Evolutionary conservation across 2,797 vertebrate genomes (phyloP).

Genomic region (Novumbra hubbsi): DNA sequence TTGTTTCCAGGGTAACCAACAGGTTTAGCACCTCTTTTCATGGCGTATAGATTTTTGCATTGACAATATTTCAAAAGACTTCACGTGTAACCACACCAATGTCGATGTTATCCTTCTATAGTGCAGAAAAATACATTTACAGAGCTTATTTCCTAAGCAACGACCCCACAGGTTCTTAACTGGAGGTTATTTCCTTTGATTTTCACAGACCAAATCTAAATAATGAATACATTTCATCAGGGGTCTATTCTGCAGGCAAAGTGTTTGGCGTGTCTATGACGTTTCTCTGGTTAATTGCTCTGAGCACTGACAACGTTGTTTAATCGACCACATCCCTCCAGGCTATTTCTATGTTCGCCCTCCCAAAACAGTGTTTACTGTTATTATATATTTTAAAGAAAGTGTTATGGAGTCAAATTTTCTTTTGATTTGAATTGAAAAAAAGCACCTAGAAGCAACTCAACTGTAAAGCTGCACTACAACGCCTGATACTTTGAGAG

Average conservation of each 20-base stretch:
- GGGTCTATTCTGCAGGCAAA: constrained; percentile 28
- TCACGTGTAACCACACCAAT: background rate
- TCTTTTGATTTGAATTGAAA: background rate
- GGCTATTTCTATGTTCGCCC: background rate
- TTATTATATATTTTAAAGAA: background rate
- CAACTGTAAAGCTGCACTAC: background rate
- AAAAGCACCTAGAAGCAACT: too few species aligned
- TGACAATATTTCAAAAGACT: background rate
- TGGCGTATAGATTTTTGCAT: background rate
- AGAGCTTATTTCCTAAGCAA: background rate
- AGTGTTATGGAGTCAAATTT: background rate
- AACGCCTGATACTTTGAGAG: background rate
- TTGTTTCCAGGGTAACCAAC: background rate
- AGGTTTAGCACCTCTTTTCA: background rate
- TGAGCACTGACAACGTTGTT: constrained; percentile 27
- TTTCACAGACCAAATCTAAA: constrained; percentile 47
- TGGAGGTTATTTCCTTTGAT: constrained; percentile 27
- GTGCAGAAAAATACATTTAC: background rate
- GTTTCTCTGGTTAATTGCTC: constrained; percentile 45
- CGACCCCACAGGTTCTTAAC: constrained; percentile 8
- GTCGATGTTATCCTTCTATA: background rate
- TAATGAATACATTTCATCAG: constrained; percentile 47
- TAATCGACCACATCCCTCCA: constrained; percentile 12
- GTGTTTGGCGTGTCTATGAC: constrained; percentile 39
- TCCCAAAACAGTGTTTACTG: background rate